Percentiles rank a stretch among this genome's conserved stretches.
These are phyloP conservation scores for Polydrusus pterygomalis DNA, from an alignment of 2,888 invertebrate genomes.

Conservation along the genomic window DNA sequence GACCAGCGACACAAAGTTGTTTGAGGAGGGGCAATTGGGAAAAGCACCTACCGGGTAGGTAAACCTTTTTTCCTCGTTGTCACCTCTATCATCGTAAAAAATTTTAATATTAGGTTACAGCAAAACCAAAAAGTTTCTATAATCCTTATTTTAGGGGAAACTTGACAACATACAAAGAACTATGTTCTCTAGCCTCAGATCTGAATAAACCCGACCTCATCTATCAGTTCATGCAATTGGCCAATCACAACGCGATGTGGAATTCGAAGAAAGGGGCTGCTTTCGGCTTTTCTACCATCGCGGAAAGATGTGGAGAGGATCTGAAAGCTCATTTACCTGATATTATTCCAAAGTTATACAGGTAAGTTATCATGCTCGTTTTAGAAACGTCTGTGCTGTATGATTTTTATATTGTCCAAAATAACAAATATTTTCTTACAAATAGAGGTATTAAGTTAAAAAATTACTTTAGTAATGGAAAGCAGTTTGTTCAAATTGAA, in stretches of 20 bases:
- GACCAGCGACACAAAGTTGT: conserved; percentile 87
- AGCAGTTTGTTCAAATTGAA: no score
- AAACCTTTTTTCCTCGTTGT: no score
- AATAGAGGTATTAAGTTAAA: no score
- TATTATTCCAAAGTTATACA: conserved; percentile 91
- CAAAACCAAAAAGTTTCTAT: no score
- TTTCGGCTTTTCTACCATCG: conserved; percentile 92
- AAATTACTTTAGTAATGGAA: no score
- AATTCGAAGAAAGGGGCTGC: conserved; percentile 96
- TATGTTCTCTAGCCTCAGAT: conserved; percentile 94
- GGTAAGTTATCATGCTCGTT: no score
- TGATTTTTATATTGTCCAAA: no score
- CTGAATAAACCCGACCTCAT: conserved; percentile 95
- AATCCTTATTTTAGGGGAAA: conserved; percentile 78
- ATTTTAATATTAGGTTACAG: no score
- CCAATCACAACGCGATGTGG: conserved; percentile 96
- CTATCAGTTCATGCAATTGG: conserved; percentile 96
- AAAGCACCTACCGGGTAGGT: conserved; percentile 89
- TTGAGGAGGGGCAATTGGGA: conserved; percentile 91
- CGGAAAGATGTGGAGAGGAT: conserved; percentile 88
- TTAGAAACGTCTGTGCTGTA: no score
- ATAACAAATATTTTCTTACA: no score
- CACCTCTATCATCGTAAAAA: no score
- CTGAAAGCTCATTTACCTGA: conserved; percentile 87
- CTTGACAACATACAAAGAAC: conserved; percentile 94